Evolutionary conservation across 2,113 vertebrate genomes (phyloP).

Genomic region (Crotalus horridus): DNA sequence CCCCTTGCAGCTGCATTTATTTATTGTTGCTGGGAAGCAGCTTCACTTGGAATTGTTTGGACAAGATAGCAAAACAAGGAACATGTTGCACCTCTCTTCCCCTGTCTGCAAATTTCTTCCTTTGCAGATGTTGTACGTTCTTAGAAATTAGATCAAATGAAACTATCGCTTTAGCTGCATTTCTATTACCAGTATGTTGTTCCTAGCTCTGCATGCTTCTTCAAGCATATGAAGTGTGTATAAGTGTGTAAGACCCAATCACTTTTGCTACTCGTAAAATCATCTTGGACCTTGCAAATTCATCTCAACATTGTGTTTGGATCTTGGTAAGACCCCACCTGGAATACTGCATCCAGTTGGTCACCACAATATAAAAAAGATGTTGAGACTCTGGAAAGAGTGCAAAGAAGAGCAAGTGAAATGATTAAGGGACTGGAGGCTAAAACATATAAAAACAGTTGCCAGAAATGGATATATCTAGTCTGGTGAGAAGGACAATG

Average conservation of each 20-base stretch:
- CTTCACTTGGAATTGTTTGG: conserved; percentile 12
- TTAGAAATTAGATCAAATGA: background rate
- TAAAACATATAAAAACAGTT: background rate
- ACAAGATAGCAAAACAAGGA: conserved; percentile 35
- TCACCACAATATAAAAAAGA: background rate
- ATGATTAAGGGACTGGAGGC: background rate
- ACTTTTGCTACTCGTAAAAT: background rate
- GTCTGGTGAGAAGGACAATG: background rate
- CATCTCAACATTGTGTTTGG: background rate
- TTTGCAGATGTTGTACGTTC: background rate
- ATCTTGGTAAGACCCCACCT: background rate
- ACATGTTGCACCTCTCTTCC: background rate
- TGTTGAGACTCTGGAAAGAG: background rate
- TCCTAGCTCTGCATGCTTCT: conserved; percentile 47
- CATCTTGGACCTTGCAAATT: background rate
- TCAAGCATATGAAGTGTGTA: background rate
- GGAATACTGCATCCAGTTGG: background rate
- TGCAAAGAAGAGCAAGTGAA: background rate
- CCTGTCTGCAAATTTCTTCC: background rate
- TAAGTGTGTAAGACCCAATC: background rate
- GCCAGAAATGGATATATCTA: background rate
- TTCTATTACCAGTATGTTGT: conserved; percentile 1
- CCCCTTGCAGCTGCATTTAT: background rate
- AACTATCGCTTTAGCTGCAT: conserved; percentile 19
- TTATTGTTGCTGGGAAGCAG: background rate